A percentile compares a stretch with the other conserved stretches of the same genome.
phyloP scores from a whole-genome alignment of 2,888 invertebrate genomes.

The Polymixis flavicincta region DNA sequence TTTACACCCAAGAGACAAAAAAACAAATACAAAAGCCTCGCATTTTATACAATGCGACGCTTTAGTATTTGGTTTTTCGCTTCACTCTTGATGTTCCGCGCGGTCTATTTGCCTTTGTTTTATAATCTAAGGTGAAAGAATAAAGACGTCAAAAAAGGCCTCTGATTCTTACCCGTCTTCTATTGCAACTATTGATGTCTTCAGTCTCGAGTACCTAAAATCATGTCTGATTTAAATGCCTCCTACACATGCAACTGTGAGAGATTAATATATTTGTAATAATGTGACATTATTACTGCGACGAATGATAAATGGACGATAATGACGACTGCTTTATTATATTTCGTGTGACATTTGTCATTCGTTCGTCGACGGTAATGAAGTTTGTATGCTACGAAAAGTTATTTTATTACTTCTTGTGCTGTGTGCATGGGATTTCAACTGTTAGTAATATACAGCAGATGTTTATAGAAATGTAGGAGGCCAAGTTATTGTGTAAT shows the following conservation, averaged over 20 bases:
- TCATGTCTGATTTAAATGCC: neutral
- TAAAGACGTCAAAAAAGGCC: too few species aligned
- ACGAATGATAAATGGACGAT: slow-evolving; percentile 57
- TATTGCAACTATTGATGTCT: neutral
- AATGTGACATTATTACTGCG: slow-evolving; percentile 42
- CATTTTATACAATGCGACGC: too few species aligned
- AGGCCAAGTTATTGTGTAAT: neutral
- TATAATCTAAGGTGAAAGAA: too few species aligned
- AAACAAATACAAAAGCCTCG: too few species aligned
- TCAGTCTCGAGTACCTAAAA: neutral
- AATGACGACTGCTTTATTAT: slow-evolving; percentile 50
- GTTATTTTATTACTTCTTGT: slow-evolving; percentile 20
- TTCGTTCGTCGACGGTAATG: slow-evolving; percentile 38
- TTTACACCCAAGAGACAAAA: too few species aligned
- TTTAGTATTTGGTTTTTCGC: too few species aligned
- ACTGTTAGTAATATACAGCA: slow-evolving; percentile 24
- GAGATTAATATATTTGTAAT: slow-evolving; percentile 24
- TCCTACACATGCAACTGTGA: slow-evolving; percentile 10
- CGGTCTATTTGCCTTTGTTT: too few species aligned
- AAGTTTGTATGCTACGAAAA: slow-evolving; percentile 23
- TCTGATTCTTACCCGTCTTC: neutral
- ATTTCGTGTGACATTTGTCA: slow-evolving; percentile 49
- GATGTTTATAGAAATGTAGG: neutral
- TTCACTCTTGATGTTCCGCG: too few species aligned
- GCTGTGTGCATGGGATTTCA: neutral